Evolutionary conservation across 2,797 vertebrate genomes (phyloP).

Genomic region (Trematomus bernacchii): DNA sequence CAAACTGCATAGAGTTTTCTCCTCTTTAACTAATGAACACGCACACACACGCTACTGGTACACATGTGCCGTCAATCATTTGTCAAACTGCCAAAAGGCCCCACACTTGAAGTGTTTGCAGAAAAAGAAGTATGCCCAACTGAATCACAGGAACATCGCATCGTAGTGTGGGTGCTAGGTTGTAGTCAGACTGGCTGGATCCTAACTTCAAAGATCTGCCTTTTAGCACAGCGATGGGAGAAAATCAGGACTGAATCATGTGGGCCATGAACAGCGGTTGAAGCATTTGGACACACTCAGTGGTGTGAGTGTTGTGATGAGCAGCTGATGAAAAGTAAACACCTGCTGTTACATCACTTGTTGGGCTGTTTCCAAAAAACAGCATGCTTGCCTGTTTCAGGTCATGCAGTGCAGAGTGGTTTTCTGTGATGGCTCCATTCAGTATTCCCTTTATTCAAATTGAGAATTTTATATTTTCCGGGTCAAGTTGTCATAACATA

Average conservation of each 20-base stretch:
- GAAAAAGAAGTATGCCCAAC: neutral
- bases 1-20: neutral
- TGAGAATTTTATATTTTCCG: too few species aligned
- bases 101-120: neutral
- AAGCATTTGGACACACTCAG: neutral
- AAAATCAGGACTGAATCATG: neutral
- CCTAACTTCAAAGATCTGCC: neutral
- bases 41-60: neutral
- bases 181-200: neutral
- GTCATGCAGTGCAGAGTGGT: neutral
- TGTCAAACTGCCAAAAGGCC: neutral
- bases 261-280: neutral
- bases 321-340: slow-evolving; percentile 32
- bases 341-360: slow-evolving; percentile 30
- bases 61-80: neutral
- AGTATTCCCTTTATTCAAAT: too few species aligned
- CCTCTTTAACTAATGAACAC: neutral
- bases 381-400: slow-evolving; percentile 17
- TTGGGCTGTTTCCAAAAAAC: slow-evolving; percentile 12
- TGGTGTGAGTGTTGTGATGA: slow-evolving; percentile 26
- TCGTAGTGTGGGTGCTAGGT: neutral
- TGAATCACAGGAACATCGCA: neutral
- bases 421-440: neutral
- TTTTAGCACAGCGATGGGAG: too few species aligned
- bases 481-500: too few species aligned